Percentiles rank a stretch among this genome's conserved stretches.
phyloP scores from a whole-genome alignment of 2,888 invertebrate genomes.

The Achlya flavicornis region DNA sequence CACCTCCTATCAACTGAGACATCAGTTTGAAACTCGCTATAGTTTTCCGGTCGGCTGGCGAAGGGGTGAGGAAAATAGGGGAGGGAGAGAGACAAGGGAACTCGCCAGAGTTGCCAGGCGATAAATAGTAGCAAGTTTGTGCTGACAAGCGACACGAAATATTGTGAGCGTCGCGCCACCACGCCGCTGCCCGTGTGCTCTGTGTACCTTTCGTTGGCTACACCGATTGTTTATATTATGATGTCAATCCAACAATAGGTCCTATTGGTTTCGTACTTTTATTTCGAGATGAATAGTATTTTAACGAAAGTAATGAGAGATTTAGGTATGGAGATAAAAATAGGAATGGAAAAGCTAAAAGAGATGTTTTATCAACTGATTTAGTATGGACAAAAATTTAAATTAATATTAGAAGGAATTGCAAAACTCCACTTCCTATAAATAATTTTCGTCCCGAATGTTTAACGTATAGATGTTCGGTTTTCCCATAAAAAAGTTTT shows the following conservation, averaged over 20 bases:
- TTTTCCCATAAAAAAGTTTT: slow-evolving; percentile 1
- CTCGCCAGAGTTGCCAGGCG: slow-evolving; percentile 43
- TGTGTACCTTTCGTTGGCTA: slow-evolving; percentile 18
- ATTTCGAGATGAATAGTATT: slow-evolving; percentile 13
- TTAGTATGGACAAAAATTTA: too few species aligned
- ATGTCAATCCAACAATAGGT: slow-evolving; percentile 37
- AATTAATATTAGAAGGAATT: background rate
- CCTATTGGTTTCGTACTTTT: background rate
- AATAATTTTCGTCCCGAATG: background rate
- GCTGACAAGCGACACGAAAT: slow-evolving; percentile 51
- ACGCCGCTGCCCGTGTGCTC: slow-evolving; percentile 17
- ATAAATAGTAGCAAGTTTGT: slow-evolving; percentile 52
- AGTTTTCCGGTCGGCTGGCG: slow-evolving; percentile 45
- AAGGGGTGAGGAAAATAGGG: slow-evolving; percentile 15
- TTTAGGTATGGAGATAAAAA: background rate
- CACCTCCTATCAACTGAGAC: slow-evolving; percentile 48
- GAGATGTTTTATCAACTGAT: too few species aligned
- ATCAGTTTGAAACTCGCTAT: slow-evolving; percentile 50
- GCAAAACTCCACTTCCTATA: background rate
- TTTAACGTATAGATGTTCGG: background rate
- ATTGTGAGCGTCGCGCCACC: slow-evolving; percentile 36
- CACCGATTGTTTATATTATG: slow-evolving; percentile 32
- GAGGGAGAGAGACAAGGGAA: slow-evolving; percentile 20
- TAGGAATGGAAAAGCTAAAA: background rate
- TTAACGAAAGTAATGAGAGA: background rate